These are phyloP conservation scores for Metacarcinus magister DNA, from an alignment of 2,888 invertebrate species.

Conservation along the genomic window DNA sequence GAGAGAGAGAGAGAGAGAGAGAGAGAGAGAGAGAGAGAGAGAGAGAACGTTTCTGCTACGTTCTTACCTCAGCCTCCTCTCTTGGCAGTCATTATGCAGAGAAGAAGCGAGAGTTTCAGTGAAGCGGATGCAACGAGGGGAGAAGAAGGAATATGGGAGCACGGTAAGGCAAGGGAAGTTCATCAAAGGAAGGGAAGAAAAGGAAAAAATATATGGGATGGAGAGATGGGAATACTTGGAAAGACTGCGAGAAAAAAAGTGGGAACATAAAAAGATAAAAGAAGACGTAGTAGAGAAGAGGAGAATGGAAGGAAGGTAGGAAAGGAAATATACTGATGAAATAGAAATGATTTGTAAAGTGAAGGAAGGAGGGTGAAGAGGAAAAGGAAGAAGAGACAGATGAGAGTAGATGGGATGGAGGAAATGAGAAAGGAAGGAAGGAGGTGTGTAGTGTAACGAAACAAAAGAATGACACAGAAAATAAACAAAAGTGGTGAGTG, in stretches of 20 bases:
- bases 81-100: not conserved
- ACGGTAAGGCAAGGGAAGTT: not conserved
- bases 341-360: too few species aligned
- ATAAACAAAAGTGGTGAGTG: not conserved
- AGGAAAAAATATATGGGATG: too few species aligned
- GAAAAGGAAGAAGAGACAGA: not conserved
- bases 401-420: not conserved
- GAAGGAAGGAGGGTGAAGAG: not conserved
- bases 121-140: not conserved
- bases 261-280: too few species aligned
- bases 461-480: not conserved
- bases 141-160: not conserved
- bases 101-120: not conserved
- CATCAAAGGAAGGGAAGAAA: too few species aligned
- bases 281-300: too few species aligned
- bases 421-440: not conserved
- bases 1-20: conserved; percentile 26
- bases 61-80: not conserved
- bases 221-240: too few species aligned
- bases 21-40: conserved; percentile 26
- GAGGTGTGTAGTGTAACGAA: not conserved
- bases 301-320: too few species aligned
- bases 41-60: not conserved
- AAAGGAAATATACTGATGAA: too few species aligned
- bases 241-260: too few species aligned